Conservation (phyloP, 2,113 vertebrate genomes). For the Mastomys coucha region DNA sequence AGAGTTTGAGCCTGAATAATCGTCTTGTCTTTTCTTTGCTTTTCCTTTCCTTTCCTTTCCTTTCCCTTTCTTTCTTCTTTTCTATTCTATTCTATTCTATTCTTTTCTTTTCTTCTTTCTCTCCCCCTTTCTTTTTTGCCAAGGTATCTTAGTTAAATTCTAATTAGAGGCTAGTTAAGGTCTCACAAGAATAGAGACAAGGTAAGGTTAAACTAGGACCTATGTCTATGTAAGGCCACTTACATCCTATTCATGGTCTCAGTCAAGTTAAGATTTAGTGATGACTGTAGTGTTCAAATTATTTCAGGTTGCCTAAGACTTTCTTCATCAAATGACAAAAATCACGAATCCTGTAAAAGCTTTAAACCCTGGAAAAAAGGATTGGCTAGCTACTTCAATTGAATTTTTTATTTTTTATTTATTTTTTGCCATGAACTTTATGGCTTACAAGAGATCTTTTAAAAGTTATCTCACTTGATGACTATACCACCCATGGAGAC, state of each 20-base stretch:
- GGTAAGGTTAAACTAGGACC: not conserved
- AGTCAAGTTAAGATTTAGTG: not conserved
- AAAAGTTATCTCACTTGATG: not conserved
- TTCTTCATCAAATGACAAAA: slow-evolving; percentile 6
- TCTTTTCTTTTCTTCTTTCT: not conserved
- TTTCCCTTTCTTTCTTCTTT: accelerated
- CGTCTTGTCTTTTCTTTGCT: not conserved
- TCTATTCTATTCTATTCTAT: accelerated
- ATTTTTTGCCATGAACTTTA: slow-evolving; percentile 7
- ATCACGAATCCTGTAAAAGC: not conserved
- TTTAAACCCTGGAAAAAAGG: not conserved
- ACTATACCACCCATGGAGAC: slow-evolving; percentile 8
- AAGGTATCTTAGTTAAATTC: slow-evolving; percentile 27
- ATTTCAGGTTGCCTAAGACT: not conserved
- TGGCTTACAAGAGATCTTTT: slow-evolving; percentile 26
- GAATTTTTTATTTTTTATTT: not conserved
- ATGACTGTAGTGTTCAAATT: not conserved
- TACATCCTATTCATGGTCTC: not conserved
- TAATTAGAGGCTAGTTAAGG: not conserved
- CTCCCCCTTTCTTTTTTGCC: not conserved
- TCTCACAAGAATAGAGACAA: not conserved
- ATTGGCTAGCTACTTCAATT: not conserved
- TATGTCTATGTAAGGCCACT: not conserved
- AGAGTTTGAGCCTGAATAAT: not conserved
- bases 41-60: accelerated